These are phyloP conservation scores for Plebejus melissa DNA, from an alignment of 2,888 invertebrate genomes.

Conservation along the genomic window DNA sequence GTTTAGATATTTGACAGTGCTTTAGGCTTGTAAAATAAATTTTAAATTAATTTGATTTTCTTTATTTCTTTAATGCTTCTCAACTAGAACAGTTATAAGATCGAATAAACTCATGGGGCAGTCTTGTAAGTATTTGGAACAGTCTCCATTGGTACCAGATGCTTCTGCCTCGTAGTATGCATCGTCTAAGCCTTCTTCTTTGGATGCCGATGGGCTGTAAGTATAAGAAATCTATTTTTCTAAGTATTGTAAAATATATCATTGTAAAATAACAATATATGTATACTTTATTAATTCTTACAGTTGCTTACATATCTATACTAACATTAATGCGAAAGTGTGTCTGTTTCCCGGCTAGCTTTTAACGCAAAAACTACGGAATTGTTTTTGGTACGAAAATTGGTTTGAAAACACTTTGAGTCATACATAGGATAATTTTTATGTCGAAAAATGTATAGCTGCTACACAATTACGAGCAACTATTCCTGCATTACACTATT, in stretches of 20 bases:
- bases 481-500: too few relatives aligned
- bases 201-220: conserved; percentile 80
- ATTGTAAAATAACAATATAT: too few relatives aligned
- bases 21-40: not conserved
- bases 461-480: too few relatives aligned
- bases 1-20: not conserved
- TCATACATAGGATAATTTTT: too few relatives aligned
- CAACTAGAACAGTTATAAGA: conserved; percentile 72
- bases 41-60: not conserved
- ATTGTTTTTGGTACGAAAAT: too few relatives aligned
- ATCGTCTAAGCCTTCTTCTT: conserved; percentile 75
- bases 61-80: conserved; percentile 42
- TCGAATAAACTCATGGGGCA: conserved; percentile 82
- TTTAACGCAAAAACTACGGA: too few relatives aligned
- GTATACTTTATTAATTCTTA: too few relatives aligned
- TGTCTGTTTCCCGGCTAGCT: too few relatives aligned
- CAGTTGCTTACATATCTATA: not conserved
- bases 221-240: conserved; percentile 21
- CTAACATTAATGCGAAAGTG: too few relatives aligned
- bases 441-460: too few relatives aligned
- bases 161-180: conserved; percentile 79
- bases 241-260: not conserved
- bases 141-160: conserved; percentile 73
- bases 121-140: conserved; percentile 74
- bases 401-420: too few relatives aligned